Evolutionary conservation across 1,140 invertebrate genomes (phyloP).

Genomic region (Limonius californicus): DNA sequence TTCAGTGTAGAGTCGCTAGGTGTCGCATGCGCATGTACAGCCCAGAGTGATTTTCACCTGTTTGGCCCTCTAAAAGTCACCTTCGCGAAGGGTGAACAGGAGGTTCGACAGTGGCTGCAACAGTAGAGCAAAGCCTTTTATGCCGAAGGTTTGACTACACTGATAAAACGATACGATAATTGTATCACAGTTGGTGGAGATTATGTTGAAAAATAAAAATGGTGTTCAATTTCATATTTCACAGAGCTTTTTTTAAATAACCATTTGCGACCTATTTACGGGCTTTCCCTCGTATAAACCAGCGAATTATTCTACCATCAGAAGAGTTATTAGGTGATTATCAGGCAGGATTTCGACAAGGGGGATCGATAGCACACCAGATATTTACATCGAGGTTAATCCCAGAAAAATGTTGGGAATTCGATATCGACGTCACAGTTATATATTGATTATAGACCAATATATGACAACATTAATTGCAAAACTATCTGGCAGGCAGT

Average conservation of each 20-base stretch:
- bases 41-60: neutral
- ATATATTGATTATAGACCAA: too few relatives aligned
- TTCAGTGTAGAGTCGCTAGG: too few relatives aligned
- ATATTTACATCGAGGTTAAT: too few relatives aligned
- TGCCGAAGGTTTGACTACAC: neutral
- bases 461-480: too few relatives aligned
- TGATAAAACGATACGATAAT: neutral
- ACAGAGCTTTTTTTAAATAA: neutral
- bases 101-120: neutral
- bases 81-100: neutral
- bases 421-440: too few relatives aligned
- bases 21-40: too few relatives aligned
- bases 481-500: too few relatives aligned
- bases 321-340: too few relatives aligned
- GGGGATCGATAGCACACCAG: too few relatives aligned
- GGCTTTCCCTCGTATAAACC: neutral
- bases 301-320: too few relatives aligned
- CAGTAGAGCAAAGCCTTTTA: neutral
- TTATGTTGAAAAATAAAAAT: neutral
- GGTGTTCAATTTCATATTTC: neutral
- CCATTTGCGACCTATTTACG: neutral
- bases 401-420: too few relatives aligned
- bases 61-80: neutral
- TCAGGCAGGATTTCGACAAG: too few relatives aligned
- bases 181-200: neutral